These are phyloP conservation scores for Hesperophylax magnus DNA, from an alignment of 1,140 invertebrate genomes.

Conservation along the genomic window DNA sequence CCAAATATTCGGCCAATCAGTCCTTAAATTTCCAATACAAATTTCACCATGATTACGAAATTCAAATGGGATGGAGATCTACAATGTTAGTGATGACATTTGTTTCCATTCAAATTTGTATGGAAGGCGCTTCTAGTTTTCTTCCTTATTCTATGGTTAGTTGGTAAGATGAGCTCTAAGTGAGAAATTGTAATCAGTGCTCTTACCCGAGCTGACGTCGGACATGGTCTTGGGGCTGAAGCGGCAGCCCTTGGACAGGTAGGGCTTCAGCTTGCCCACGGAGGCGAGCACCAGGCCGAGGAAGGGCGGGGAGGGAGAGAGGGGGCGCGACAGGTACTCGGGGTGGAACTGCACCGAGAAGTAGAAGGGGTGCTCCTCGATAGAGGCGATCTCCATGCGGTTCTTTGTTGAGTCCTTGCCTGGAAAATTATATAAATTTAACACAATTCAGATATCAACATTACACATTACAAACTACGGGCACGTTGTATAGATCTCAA, in stretches of 20 bases:
- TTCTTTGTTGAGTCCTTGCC: constrained; percentile 78
- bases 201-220: constrained; percentile 78
- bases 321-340: constrained; percentile 94
- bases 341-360: constrained; percentile 98
- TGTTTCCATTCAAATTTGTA: too few species aligned
- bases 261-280: constrained; percentile 80
- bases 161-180: background rate
- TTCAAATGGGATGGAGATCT: too few species aligned
- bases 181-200: background rate
- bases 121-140: too few species aligned
- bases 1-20: too few species aligned
- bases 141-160: background rate
- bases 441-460: too few species aligned
- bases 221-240: constrained; percentile 78
- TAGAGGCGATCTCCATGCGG: constrained; percentile 89
- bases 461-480: too few species aligned
- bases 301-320: constrained; percentile 96
- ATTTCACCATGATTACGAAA: too few species aligned
- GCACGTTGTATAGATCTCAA: too few species aligned
- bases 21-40: too few species aligned
- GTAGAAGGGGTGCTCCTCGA: constrained; percentile 89
- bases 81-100: too few species aligned
- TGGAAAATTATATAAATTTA: constrained; percentile 56
- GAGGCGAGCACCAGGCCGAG: constrained; percentile 93
- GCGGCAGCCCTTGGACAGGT: constrained; percentile 79